Percentiles rank a stretch among this genome's conserved stretches.
These are phyloP conservation scores for Neocloeon triangulifer DNA, from an alignment of 1,140 invertebrate species.

Conservation along the genomic window DNA sequence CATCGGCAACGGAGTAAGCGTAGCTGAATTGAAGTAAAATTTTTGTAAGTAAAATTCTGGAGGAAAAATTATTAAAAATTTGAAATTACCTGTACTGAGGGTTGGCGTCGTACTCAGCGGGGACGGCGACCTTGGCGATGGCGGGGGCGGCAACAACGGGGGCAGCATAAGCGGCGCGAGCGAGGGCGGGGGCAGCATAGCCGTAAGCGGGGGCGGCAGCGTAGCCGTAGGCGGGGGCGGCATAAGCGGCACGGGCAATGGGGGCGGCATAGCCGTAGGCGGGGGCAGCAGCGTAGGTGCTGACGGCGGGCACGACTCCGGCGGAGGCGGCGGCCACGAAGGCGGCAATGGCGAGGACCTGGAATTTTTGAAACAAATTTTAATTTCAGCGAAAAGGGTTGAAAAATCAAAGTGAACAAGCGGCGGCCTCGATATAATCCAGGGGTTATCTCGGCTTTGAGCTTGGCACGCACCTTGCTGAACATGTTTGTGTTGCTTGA, in stretches of 20 bases:
- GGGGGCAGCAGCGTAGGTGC: too few relatives aligned
- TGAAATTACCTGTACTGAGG: conserved; percentile 34
- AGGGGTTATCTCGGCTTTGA: too few relatives aligned
- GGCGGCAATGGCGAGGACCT: conserved; percentile 10
- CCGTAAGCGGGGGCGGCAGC: conserved; percentile 8
- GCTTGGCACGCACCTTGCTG: too few relatives aligned
- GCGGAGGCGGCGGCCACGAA: conserved; percentile 10
- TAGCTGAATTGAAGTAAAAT: conserved; percentile 24
- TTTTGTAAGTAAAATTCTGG: background rate
- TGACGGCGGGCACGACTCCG: conserved; percentile 13
- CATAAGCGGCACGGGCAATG: conserved; percentile 12
- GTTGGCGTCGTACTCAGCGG: conserved; percentile 27
- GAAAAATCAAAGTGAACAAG: conserved; percentile 11
- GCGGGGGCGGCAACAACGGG: conserved; percentile 2
- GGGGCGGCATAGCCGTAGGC: too few relatives aligned
- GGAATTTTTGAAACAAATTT: conserved; percentile 11
- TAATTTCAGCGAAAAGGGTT: too few relatives aligned
- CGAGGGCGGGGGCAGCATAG: conserved; percentile 1
- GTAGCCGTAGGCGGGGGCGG: conserved; percentile 8
- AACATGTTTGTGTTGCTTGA: too few relatives aligned
- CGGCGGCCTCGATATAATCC: too few relatives aligned
- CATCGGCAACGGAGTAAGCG: conserved; percentile 25
- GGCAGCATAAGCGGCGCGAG: conserved; percentile 6
- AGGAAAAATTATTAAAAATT: conserved; percentile 16
- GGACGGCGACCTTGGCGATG: conserved; percentile 5